A percentile compares a stretch with the other conserved stretches of the same genome.
Conservation (phyloP, 2,797 vertebrate genomes). For the Sebastes iracundus region DNA sequence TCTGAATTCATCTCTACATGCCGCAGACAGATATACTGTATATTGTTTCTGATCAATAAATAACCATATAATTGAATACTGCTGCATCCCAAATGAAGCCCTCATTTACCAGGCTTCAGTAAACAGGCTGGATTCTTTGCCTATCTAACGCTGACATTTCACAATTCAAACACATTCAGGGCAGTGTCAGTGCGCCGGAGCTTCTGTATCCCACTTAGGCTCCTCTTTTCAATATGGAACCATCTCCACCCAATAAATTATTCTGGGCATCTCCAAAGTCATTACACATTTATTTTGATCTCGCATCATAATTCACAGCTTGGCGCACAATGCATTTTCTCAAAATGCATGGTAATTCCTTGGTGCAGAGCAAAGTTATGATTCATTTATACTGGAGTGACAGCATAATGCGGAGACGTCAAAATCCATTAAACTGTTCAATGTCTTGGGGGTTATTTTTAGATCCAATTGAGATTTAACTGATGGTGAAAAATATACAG, state of each 20-base stretch:
- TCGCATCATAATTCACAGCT: slow-evolving; percentile 96
- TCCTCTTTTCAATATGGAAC: slow-evolving; percentile 79
- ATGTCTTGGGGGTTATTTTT: slow-evolving; percentile 99
- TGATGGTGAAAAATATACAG: slow-evolving; percentile 99
- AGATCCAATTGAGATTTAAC: slow-evolving; percentile 99
- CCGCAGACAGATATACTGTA: slow-evolving; percentile 70
- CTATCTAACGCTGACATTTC: slow-evolving; percentile 84
- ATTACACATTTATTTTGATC: slow-evolving; percentile 96
- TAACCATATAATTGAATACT: slow-evolving; percentile 84
- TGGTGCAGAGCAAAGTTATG: slow-evolving; percentile 97
- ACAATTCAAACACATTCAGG: slow-evolving; percentile 77
- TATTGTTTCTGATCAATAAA: slow-evolving; percentile 85
- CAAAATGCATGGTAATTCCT: slow-evolving; percentile 99
- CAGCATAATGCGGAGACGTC: slow-evolving; percentile 99
- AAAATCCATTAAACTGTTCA: slow-evolving; percentile 99
- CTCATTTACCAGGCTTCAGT: slow-evolving; percentile 84
- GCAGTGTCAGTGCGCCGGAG: slow-evolving; percentile 64
- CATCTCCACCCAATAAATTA: slow-evolving; percentile 90
- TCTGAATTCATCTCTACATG: slow-evolving; percentile 79
- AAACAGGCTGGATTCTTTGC: slow-evolving; percentile 80
- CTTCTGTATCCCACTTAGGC: slow-evolving; percentile 72
- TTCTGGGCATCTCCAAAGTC: slow-evolving; percentile 88
- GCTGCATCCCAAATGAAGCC: slow-evolving; percentile 83
- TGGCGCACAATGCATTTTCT: slow-evolving; percentile 94
- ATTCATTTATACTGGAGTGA: slow-evolving; percentile 99